Conservation (phyloP, 2,113 vertebrate species). For the Colius striatus region DNA sequence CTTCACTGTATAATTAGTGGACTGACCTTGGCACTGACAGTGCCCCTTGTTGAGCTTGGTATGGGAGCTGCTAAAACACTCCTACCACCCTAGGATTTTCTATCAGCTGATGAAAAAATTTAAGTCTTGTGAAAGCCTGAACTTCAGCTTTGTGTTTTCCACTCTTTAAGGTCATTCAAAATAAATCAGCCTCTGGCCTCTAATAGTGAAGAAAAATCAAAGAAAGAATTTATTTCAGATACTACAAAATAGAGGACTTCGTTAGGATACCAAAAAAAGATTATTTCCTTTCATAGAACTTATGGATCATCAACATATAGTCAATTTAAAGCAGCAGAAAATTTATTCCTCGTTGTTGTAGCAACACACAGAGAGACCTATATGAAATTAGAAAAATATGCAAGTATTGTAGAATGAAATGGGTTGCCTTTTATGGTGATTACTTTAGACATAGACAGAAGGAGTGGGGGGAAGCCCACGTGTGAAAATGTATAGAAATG, state of each 20-base stretch:
- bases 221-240: not conserved
- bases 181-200: not conserved
- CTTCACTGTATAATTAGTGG: not conserved
- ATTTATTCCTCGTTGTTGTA: not conserved
- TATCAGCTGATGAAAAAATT: slow-evolving; percentile 3
- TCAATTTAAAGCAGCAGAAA: not conserved
- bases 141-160: not conserved
- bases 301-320: not conserved
- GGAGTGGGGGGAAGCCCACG: not conserved
- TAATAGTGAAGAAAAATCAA: not conserved
- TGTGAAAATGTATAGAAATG: not conserved
- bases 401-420: not conserved
- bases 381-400: not conserved
- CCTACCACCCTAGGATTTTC: not conserved
- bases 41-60: not conserved
- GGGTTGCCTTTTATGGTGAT: not conserved
- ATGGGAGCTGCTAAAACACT: not conserved
- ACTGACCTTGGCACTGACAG: not conserved
- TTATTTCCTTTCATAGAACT: not conserved
- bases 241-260: not conserved
- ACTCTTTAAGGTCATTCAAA: not conserved
- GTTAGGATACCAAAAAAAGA: not conserved
- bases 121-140: not conserved
- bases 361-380: not conserved
- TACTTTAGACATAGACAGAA: not conserved